Conservation (phyloP, 2,113 vertebrate species). For the Trichomycterus rosablanca region DNA sequence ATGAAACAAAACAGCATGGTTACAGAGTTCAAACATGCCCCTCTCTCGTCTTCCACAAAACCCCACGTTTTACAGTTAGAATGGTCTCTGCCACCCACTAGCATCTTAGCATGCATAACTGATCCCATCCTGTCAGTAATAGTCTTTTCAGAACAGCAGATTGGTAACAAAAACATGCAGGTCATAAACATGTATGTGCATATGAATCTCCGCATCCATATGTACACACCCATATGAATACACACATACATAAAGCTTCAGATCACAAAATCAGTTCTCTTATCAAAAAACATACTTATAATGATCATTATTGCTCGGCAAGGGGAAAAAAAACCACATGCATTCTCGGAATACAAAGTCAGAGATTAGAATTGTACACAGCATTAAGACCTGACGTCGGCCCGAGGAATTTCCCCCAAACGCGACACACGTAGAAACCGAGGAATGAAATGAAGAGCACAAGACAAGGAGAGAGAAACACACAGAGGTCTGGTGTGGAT, state of each 20-base stretch:
- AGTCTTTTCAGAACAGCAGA: conserved; percentile 38
- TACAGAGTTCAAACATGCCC: conserved; percentile 50
- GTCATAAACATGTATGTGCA: conserved; percentile 63
- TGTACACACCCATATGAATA: conserved; percentile 56
- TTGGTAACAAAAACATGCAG: conserved; percentile 58
- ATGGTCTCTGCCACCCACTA: conserved; percentile 60
- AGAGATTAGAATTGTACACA: conserved; percentile 65
- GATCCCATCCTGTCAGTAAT: conserved; percentile 41
- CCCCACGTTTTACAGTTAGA: conserved; percentile 60
- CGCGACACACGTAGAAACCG: conserved; percentile 24
- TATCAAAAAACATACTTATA: conserved; percentile 56
- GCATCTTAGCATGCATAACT: conserved; percentile 67
- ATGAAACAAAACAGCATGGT: conserved; percentile 29
- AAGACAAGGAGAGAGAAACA: conserved; percentile 27
- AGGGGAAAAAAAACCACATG: conserved; percentile 67
- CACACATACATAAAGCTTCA: conserved; percentile 58
- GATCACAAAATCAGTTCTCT: conserved; percentile 52
- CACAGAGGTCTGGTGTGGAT: conserved; percentile 2
- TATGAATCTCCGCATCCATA: conserved; percentile 53
- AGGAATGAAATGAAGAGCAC: conserved; percentile 7
- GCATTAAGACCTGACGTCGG: conserved; percentile 37
- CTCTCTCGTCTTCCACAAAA: conserved; percentile 18
- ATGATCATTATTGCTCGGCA: conserved; percentile 64
- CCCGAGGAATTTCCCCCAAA: conserved; percentile 24
- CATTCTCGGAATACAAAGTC: conserved; percentile 60